phyloP scores from a whole-genome alignment of 2,797 vertebrate genomes.

The Sebastes taczanowskii region DNA sequence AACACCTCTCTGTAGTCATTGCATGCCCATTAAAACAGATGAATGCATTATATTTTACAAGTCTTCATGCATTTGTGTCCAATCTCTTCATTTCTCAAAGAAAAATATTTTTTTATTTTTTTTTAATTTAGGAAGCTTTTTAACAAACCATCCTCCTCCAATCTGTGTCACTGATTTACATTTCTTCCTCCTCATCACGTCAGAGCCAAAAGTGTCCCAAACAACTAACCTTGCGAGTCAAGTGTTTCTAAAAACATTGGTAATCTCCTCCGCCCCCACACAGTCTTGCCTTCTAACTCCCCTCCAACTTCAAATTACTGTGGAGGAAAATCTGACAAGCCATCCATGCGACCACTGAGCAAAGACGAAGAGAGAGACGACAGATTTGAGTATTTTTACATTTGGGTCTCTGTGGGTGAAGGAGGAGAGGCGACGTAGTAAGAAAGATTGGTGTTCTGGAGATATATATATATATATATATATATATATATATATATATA shows the following conservation, averaged over 20 bases:
- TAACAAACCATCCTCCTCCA: constrained; percentile 33
- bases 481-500: background rate
- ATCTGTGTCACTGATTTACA: constrained; percentile 47
- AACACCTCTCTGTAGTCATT: background rate
- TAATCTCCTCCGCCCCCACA: constrained; percentile 64
- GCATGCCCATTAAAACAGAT: background rate
- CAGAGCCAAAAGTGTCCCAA: constrained; percentile 58
- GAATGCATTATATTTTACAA: background rate
- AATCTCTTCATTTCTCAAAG: background rate
- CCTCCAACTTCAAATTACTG: constrained; percentile 52
- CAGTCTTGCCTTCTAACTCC: constrained; percentile 52
- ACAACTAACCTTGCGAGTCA: constrained; percentile 54
- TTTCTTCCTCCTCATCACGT: constrained; percentile 49
- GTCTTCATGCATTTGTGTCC: background rate
- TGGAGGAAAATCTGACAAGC: constrained; percentile 49
- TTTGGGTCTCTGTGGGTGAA: constrained; percentile 53
- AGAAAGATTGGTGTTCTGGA: constrained; percentile 35
- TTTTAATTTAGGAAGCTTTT: constrained; percentile 11
- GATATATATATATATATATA: background rate
- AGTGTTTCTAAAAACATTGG: constrained; percentile 71
- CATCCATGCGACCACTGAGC: constrained; percentile 15
- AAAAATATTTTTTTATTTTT: no score
- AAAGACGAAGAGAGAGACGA: constrained; percentile 23
- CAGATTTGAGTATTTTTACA: constrained; percentile 51
- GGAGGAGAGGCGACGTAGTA: constrained; percentile 26